Base-by-base conservation (phyloP, 2,888 invertebrate species). In the Cyclophora albipunctata region DNA sequence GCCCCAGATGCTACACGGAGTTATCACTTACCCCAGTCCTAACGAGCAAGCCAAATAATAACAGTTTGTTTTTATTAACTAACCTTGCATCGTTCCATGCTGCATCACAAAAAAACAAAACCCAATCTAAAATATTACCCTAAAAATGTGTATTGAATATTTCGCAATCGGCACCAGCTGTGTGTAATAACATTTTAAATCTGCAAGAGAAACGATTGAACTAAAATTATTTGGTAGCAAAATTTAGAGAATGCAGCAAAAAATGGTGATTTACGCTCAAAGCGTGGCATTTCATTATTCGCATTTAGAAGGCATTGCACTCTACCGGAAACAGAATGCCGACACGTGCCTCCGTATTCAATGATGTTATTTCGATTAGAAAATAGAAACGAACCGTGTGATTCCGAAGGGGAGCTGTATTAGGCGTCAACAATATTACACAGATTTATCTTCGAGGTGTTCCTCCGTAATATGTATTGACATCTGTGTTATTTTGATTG, bases 281-380 rank as follows among this genome's bases (percentile, higher is more conserved):
- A 37, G 37, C 37, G 37, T 37, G 69, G 59, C 57, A 70, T 62
- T 74, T 74, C 71, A 71, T 75, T 74, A 75, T 60, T 57, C 53
- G 58, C 58, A 58, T 61, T 58, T 57, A 45, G 49, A 45, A 47
- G 49, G 55, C 51, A 46, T 63, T 66, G 66, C 68, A 66, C 57
- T 70, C 63, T 58, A 48, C 53, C 58, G 63, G 66, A 64, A 66
- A 72, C 64, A 60, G 66, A 69, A 67, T 56, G 67, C 53, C 55
- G 58, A 67, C 63, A 68, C 67, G 66, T 68, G 64, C 63, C 44
- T 44, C 51, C 52, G n/a, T 43, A 42, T 52, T 47, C 46, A 56
- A 50, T 55, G 52, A 53, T 56, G 52, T 52, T 48, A 53, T 55
- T 53, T 50, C 54, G 52, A 58, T 58, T 55, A 53, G 52, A 57